These are phyloP conservation scores for Octopus sinensis DNA, from an alignment of 1,140 invertebrate species.

Conservation along the genomic window DNA sequence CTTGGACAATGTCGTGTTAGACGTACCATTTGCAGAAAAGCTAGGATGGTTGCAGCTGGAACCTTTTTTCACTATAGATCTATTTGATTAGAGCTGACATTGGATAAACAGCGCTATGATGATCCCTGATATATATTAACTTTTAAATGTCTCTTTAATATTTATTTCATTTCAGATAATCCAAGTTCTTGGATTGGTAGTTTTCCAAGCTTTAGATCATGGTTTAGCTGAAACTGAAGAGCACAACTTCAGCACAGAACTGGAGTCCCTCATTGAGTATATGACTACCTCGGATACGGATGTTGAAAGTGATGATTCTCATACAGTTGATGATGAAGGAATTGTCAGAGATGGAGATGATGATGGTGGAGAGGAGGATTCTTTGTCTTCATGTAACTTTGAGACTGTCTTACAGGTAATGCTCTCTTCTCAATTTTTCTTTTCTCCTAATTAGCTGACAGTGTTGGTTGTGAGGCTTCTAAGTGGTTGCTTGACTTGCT, in stretches of 20 bases:
- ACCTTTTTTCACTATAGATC: too few relatives aligned
- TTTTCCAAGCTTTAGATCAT: conserved; percentile 86
- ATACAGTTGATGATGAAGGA: conserved; percentile 49
- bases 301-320: conserved; percentile 32
- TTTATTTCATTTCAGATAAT: conserved; percentile 67
- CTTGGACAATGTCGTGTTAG: too few relatives aligned
- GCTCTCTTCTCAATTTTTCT: not conserved
- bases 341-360: conserved; percentile 47
- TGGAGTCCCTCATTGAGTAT: conserved; percentile 78
- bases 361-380: conserved; percentile 25
- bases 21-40: too few relatives aligned
- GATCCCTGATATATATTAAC: too few relatives aligned
- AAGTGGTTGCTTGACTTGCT: too few relatives aligned
- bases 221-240: conserved; percentile 80
- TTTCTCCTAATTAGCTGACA: not conserved
- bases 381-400: conserved; percentile 41
- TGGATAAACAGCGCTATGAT: too few relatives aligned
- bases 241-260: conserved; percentile 75
- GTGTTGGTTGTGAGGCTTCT: too few relatives aligned
- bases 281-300: conserved; percentile 65
- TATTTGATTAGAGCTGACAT: too few relatives aligned
- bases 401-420: conserved; percentile 51
- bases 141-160: too few relatives aligned
- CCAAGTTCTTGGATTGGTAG: conserved; percentile 73
- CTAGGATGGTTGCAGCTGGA: too few relatives aligned